Evolutionary conservation across 2,888 invertebrate genomes (phyloP), one percentile per base, ranked within the genome.

Genomic region (Amiota communis): DNA sequence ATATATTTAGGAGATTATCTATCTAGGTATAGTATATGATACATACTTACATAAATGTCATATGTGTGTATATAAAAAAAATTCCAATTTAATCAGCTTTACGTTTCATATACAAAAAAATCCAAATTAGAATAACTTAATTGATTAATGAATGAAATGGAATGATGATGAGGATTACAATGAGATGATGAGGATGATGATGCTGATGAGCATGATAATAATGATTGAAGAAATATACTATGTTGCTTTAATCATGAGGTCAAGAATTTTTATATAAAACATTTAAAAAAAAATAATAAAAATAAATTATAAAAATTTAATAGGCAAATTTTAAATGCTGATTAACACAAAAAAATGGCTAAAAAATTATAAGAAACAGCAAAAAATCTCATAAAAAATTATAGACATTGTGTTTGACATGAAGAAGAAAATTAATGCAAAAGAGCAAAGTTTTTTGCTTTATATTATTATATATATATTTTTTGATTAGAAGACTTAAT

Each of bases 81-180:
- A 53, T 68, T 48, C 53, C 67, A 48, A 68, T 68, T n/a, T 68
- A 68, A 53, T 46, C 67, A 68, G 67, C 51, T 68, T 68, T 68
- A 76, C n/a, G n/a, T n/a, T n/a, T 74, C 6, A 6, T 77, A 81
- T 74, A 53, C 9, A 15, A 36, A 36, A 23, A 36, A 64, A 23
- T n/a, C 8, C 20, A 64, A 51, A 23, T 48, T 49, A 67, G 36
- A 23, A 17, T 47, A 46, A 12, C 13, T 48, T 67, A 67, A 64
- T 64, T 64, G 36, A 64, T 13, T 8, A 49, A 49, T 49, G 49
- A 20, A 46, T 65, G 46, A 65, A 77, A 56, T 23, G 23, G 23
- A 23, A 23, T 23, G n/a, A n/a, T n/a, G n/a, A n/a, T n/a, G n/a
- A n/a, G n/a, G n/a, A n/a, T n/a, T n/a, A n/a, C n/a, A 20, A 46